A percentile compares a stretch with the other conserved stretches of the same genome.
These are phyloP conservation scores for Gadus macrocephalus DNA, from an alignment of 2,113 vertebrate species.

Conservation along the genomic window DNA sequence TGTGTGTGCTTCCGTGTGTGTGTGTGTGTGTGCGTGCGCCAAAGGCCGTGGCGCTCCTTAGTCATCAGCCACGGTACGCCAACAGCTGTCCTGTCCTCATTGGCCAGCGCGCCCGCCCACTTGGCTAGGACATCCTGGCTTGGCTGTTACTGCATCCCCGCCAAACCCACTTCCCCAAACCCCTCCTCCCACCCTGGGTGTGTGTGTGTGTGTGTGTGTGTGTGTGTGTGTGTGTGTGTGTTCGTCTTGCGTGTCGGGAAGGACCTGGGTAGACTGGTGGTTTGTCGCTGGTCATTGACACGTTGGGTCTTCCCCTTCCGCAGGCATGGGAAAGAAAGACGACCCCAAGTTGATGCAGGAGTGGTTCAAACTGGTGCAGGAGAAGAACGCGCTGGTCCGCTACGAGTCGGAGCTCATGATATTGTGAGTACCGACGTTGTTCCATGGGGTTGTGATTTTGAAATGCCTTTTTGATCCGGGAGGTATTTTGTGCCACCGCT, in stretches of 20 bases:
- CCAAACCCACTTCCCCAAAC: too few relatives aligned
- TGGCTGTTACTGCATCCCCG: constrained; percentile 62
- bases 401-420: constrained; percentile 99
- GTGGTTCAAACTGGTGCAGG: constrained; percentile 98
- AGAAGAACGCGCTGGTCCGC: constrained; percentile 97
- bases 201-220: neutral
- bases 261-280: neutral
- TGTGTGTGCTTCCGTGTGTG: neutral
- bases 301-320: constrained; percentile 22
- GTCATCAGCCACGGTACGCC: constrained; percentile 42
- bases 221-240: constrained; percentile 29
- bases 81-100: constrained; percentile 23
- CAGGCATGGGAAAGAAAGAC: constrained; percentile 99
- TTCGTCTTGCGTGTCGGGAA: neutral
- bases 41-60: constrained; percentile 27
- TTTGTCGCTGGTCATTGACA: constrained; percentile 32
- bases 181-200: too few relatives aligned
- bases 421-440: constrained; percentile 81
- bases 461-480: too few relatives aligned
- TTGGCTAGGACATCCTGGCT: constrained; percentile 64
- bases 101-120: constrained; percentile 44
- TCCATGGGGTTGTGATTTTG: too few relatives aligned
- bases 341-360: constrained; percentile 98
- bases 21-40: neutral
- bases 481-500: too few relatives aligned